phyloP scores from a whole-genome alignment of 2,113 vertebrate genomes.

The Scolopax mira region DNA sequence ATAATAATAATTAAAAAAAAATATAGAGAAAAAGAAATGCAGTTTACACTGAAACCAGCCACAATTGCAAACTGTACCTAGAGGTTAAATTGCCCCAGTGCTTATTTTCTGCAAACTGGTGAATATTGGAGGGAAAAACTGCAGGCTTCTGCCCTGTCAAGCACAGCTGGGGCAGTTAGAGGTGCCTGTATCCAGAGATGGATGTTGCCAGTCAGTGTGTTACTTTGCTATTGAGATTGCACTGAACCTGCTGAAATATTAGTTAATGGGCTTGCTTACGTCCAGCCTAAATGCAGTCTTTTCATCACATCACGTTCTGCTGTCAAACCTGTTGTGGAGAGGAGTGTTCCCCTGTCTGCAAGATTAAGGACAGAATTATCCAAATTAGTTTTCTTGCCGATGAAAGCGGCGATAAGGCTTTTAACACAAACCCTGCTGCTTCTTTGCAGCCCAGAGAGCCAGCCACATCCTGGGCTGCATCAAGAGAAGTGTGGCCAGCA shows the following conservation, averaged over 20 bases:
- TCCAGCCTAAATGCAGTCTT: background rate
- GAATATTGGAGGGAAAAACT: background rate
- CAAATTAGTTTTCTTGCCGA: constrained; percentile 9
- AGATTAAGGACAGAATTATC: constrained; percentile 53
- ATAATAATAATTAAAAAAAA: background rate
- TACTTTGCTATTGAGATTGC: background rate
- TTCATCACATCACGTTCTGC: constrained; percentile 38
- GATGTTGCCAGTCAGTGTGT: background rate
- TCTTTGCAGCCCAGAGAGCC: background rate
- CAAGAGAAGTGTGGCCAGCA: too few relatives aligned
- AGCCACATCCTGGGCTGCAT: too few relatives aligned
- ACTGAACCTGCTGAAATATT: constrained; percentile 35
- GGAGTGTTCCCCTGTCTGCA: constrained; percentile 36
- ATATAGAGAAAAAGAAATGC: background rate
- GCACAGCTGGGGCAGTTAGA: background rate
- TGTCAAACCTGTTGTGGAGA: constrained; percentile 46
- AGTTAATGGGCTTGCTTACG: constrained; percentile 44
- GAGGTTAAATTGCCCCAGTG: background rate
- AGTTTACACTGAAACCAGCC: background rate
- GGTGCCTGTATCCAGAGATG: background rate
- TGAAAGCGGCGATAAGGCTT: background rate
- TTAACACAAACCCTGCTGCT: background rate
- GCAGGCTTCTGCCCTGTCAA: background rate
- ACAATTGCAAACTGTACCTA: background rate
- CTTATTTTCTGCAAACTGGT: background rate